phyloP scores from a whole-genome alignment of 2,797 vertebrate genomes.

The Tapirus indicus region DNA sequence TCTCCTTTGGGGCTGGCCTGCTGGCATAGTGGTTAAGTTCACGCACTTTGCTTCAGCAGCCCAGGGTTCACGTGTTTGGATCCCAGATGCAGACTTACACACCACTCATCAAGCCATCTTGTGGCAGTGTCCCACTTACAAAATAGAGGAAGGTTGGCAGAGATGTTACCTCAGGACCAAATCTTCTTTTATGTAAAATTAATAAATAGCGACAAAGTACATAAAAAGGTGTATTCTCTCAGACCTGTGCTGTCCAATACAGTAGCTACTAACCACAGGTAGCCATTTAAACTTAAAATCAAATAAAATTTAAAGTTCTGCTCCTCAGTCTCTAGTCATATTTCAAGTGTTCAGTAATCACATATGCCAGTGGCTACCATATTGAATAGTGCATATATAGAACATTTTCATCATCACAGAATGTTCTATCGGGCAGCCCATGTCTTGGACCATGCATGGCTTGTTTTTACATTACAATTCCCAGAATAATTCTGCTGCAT shows the following conservation, averaged over 20 bases:
- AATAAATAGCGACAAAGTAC: constrained; percentile 82
- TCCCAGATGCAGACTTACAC: no score
- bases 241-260: not conserved
- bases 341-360: not conserved
- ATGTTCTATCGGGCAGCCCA: not conserved
- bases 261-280: not conserved
- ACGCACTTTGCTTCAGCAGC: no score
- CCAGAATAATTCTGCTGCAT: constrained; percentile 94
- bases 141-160: no score
- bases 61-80: no score
- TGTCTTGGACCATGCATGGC: constrained; percentile 89
- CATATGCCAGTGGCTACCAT: not conserved
- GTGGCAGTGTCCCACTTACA: no score
- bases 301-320: not conserved
- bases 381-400: not conserved
- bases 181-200: constrained; percentile 86
- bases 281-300: not conserved
- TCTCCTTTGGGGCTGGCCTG: constrained; percentile 55
- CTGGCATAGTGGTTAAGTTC: no score
- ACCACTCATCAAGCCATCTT: no score
- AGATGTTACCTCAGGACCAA: no score
- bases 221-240: constrained; percentile 66
- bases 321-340: not conserved
- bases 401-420: not conserved
- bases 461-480: constrained; percentile 94